Base-by-base conservation (phyloP, 1,140 invertebrate genomes). In the Neodiprion lecontei region DNA sequence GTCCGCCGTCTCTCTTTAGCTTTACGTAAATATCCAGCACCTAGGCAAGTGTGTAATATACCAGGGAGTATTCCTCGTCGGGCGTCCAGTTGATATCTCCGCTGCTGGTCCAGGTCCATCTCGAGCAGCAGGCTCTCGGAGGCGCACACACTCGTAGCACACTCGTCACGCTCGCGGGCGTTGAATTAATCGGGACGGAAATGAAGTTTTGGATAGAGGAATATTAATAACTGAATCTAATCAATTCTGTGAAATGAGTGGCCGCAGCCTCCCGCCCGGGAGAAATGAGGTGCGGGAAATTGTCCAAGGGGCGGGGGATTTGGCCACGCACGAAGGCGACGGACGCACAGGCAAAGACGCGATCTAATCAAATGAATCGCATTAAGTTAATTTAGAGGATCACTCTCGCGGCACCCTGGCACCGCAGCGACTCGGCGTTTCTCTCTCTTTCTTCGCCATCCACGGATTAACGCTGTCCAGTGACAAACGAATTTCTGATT, bases 151-250 rank as follows among this genome's bases (percentile, higher is more conserved):
- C 82, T 85, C 85, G 82, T 53, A 10, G 50, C 50, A 53, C 50
- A 53, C 53, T 88, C 84, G 84, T 85, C 86, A 86, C 82, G 86
- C 85, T 85, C 85, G 87, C 86, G 86, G 28, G 84, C 82, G 79
- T 78, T 80, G 82, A 86, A 83, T 84, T 87, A 86, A 84, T 85
- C 84, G 83, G 80, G 84, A 80, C 85, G 86, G 86, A 88, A 88
- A 88, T 86, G 86, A 86, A 86, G 80, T 83, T 82, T 87, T 82
- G 83, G 83, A 88, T 86, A 87, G 86, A 86, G 85, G 86, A 88
- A 85, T 87, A 88, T 87, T 87, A 88, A 88, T 87, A 88, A 88
- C 85, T 87, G 86, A 86, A 87, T 87, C 85, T 85, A 88, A 88
- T 87, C 86, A 86, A 88, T 86, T 87, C 84, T 67, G 70, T 83